phyloP scores from a whole-genome alignment of 2,888 invertebrate species.

The Limnephilus lunatus region DNA sequence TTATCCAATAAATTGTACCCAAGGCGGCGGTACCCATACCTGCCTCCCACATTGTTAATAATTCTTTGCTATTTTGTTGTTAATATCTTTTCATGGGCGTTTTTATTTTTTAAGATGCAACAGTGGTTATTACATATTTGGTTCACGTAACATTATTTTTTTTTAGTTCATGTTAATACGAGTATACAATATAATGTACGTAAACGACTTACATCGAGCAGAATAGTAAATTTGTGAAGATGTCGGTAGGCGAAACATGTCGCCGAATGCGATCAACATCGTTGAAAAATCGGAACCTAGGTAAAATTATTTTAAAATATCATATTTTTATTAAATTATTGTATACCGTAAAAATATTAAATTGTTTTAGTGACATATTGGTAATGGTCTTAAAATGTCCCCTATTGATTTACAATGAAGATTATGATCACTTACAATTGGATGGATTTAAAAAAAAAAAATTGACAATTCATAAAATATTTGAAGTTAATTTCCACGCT shows the following conservation, averaged over 20 bases:
- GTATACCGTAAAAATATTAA: not conserved
- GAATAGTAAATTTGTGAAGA: not conserved
- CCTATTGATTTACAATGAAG: no score
- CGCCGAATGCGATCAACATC: not conserved
- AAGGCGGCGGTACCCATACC: no score
- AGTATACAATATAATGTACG: not conserved
- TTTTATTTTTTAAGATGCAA: no score
- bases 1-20: no score
- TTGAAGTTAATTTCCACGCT: no score
- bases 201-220: not conserved
- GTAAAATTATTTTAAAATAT: not conserved
- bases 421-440: no score
- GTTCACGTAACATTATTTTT: not conserved
- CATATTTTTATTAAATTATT: not conserved
- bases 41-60: no score
- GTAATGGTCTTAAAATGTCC: no score
- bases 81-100: no score
- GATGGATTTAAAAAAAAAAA: no score
- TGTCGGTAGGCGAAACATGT: not conserved
- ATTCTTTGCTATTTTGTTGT: no score
- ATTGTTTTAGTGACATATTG: not conserved
- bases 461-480: no score
- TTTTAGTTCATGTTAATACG: not conserved
- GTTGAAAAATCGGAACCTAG: not conserved
- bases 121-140: not conserved